Conservation (phyloP, 2,113 vertebrate species). For the Sturnus vulgaris region DNA sequence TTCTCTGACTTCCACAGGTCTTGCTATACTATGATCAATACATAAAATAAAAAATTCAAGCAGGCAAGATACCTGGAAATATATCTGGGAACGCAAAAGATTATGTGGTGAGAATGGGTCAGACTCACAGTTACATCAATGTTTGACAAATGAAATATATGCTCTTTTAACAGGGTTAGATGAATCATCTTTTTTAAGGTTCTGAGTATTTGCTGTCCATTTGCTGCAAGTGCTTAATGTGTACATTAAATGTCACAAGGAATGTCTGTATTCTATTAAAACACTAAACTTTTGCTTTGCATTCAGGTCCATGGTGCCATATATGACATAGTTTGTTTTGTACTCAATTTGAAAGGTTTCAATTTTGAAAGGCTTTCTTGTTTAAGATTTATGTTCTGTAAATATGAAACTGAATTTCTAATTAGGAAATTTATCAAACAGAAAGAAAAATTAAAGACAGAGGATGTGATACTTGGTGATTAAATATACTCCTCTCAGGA, state of each 20-base stretch:
- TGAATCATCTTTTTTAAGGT: neutral
- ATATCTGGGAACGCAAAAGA: neutral
- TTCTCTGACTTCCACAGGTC: neutral
- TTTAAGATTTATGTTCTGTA: neutral
- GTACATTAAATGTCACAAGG: neutral
- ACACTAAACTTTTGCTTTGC: neutral
- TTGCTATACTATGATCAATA: neutral
- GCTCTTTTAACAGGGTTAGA: neutral
- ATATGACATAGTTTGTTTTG: neutral
- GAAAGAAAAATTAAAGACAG: neutral
- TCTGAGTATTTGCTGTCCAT: neutral
- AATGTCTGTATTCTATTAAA: neutral
- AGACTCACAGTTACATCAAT: neutral
- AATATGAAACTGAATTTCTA: conserved; percentile 2
- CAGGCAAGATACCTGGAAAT: neutral
- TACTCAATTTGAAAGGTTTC: neutral
- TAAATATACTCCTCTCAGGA: neutral
- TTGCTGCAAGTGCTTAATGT: neutral
- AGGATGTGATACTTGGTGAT: neutral
- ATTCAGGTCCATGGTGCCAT: neutral
- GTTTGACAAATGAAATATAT: neutral
- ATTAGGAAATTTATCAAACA: neutral
- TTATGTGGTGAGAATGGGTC: neutral
- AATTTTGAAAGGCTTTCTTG: neutral
- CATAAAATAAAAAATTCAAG: neutral